These are phyloP conservation scores for Pygoscelis antarcticus DNA, from an alignment of 2,113 vertebrate genomes.

Conservation along the genomic window DNA sequence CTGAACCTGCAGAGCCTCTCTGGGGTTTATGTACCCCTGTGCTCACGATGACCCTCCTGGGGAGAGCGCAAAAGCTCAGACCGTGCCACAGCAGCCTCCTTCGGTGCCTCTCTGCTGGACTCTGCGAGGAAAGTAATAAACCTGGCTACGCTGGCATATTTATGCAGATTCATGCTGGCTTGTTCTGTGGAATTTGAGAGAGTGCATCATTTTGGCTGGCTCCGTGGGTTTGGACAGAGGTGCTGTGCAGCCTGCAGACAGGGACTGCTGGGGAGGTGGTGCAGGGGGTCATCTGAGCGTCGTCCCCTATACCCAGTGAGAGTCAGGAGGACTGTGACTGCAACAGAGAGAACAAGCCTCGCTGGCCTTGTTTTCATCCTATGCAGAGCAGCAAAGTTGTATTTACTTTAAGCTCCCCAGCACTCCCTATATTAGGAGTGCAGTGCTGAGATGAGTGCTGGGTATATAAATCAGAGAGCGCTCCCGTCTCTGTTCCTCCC, in stretches of 20 bases:
- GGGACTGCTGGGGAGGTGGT: fast-evolving
- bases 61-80: fast-evolving
- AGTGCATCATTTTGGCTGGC: not conserved
- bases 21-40: not conserved
- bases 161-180: no score
- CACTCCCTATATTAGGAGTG: not conserved
- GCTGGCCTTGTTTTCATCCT: not conserved
- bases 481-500: not conserved
- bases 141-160: fast-evolving
- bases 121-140: not conserved
- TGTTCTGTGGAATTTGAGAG: fast-evolving
- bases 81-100: not conserved
- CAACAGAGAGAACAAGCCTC: not conserved
- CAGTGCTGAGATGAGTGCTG: fast-evolving
- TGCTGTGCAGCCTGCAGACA: not conserved
- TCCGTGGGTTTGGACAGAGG: not conserved
- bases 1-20: not conserved
- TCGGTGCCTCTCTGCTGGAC: fast-evolving
- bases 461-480: fast-evolving
- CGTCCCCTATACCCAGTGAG: fast-evolving
- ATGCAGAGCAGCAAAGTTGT: not conserved
- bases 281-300: not conserved
- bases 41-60: not conserved
- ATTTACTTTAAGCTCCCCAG: not conserved
- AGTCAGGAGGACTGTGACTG: not conserved